Evolutionary conservation across 2,797 vertebrate genomes (phyloP).

Genomic region (Catharus ustulatus): DNA sequence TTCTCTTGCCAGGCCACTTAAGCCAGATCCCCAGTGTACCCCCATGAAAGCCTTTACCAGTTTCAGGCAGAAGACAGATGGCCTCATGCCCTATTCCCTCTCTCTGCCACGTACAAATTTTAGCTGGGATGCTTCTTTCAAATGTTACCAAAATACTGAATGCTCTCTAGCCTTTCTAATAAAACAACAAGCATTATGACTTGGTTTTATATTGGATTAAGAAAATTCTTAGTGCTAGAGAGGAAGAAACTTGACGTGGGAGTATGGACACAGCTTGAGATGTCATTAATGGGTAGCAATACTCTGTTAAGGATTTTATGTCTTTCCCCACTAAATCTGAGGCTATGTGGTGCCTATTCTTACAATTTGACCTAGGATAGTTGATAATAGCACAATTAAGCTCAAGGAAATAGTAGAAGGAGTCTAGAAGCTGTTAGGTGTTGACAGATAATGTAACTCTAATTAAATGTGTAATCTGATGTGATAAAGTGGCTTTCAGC

Average conservation of each 20-base stretch:
- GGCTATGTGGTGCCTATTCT: not conserved
- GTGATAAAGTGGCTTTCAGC: not conserved
- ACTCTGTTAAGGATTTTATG: not conserved
- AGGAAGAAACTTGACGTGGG: not conserved
- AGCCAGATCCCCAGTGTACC: not conserved
- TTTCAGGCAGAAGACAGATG: constrained; percentile 6
- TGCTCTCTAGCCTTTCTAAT: not conserved
- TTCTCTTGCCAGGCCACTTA: constrained; percentile 8
- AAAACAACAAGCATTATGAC: rapidly evolving
- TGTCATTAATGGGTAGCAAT: not conserved
- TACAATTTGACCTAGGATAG: not conserved
- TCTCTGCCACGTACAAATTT: not conserved
- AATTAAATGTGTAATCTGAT: not conserved
- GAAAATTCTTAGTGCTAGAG: not conserved
- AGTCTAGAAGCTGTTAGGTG: not conserved
- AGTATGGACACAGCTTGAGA: not conserved
- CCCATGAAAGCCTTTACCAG: not conserved
- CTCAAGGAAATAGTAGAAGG: not conserved
- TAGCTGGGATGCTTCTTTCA: not conserved
- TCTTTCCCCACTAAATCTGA: not conserved
- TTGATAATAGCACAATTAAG: not conserved
- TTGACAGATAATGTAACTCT: not conserved
- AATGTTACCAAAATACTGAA: not conserved
- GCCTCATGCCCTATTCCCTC: not conserved
- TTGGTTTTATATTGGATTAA: not conserved